A percentile compares a stretch with the other conserved stretches of the same genome.
Evolutionary conservation across 2,888 invertebrate genomes (phyloP).

Genomic region (Rhagonycha lutea): DNA sequence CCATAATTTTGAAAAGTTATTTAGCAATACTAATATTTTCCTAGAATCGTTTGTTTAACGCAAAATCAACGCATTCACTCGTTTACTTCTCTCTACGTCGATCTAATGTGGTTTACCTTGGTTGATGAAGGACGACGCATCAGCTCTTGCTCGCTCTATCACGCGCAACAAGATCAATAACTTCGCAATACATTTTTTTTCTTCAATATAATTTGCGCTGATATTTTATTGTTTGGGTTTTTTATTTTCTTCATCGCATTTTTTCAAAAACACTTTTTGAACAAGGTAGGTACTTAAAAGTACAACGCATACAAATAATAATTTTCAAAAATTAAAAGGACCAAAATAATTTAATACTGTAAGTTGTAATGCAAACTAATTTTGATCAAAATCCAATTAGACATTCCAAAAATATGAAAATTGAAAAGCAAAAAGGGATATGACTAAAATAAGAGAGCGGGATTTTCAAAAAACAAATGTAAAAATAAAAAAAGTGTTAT

Average conservation of each 20-base stretch:
- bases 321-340: no score
- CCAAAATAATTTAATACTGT: no score
- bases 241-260: no score
- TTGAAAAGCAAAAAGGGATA: no score
- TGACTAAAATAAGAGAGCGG: no score
- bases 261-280: neutral
- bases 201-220: neutral
- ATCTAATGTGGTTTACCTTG: neutral
- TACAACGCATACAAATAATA: no score
- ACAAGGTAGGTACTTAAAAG: no score
- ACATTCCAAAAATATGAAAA: no score
- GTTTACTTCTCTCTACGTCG: neutral
- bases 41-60: neutral
- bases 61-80: neutral
- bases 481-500: no score
- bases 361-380: no score
- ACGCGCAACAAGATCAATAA: neutral
- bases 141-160: neutral
- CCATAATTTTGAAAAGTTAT: slow-evolving; percentile 26
- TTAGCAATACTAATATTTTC: neutral
- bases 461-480: no score
- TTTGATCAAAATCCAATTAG: no score
- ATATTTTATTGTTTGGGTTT: neutral
- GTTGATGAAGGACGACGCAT: neutral
- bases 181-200: neutral